phyloP scores from a whole-genome alignment of 2,113 vertebrate species.

The Nesogale talazaci region DNA sequence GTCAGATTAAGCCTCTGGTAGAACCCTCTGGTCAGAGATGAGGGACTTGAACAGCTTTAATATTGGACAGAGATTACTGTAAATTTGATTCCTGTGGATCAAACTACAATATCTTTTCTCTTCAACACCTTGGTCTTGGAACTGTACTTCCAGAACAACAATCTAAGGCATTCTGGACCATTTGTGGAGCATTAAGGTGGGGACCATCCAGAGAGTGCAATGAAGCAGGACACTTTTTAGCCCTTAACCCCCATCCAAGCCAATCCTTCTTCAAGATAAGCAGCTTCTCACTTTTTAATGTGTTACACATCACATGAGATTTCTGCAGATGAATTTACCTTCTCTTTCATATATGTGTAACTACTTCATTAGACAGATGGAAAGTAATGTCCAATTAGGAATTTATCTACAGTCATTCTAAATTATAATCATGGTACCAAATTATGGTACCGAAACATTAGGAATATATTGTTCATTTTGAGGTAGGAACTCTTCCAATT shows the following conservation, averaged over 20 bases:
- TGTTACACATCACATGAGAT: not conserved
- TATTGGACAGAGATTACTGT: too few species aligned
- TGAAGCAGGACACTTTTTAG: not conserved
- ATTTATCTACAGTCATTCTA: not conserved
- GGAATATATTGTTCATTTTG: not conserved
- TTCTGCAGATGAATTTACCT: not conserved
- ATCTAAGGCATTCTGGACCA: not conserved
- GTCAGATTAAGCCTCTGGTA: too few species aligned
- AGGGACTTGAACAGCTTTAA: too few species aligned
- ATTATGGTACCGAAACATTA: not conserved
- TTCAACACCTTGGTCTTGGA: not conserved
- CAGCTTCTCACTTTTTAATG: not conserved
- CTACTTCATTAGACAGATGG: not conserved
- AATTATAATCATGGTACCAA: not conserved
- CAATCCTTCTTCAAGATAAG: not conserved
- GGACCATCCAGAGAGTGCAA: not conserved
- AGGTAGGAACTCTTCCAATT: not conserved
- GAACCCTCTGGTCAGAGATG: too few species aligned
- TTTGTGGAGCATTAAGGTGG: not conserved
- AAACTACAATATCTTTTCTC: not conserved
- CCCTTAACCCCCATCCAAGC: not conserved
- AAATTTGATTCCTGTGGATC: too few species aligned
- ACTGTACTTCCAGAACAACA: not conserved
- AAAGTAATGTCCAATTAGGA: not conserved
- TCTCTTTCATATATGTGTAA: not conserved